A percentile compares a stretch with the other conserved stretches of the same genome.
Conservation (phyloP, 2,113 vertebrate species). For the Pitta sordida region DNA sequence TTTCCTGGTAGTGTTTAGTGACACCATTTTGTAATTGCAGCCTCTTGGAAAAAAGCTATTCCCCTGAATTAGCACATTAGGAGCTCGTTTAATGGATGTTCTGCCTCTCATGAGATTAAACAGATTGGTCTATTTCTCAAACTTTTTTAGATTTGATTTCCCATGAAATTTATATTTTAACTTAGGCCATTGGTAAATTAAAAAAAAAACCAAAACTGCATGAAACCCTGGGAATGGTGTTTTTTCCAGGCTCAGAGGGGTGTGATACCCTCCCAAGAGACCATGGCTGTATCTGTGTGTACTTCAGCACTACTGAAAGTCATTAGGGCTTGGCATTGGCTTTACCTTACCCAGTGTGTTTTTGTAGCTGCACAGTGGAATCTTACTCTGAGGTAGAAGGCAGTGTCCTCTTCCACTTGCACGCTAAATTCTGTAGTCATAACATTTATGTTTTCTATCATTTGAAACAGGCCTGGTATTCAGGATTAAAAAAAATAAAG, state of each 20-base stretch:
- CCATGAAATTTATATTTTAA: not conserved
- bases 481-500: not conserved
- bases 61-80: not conserved
- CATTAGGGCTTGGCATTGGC: not conserved
- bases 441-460: not conserved
- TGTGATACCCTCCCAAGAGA: not conserved
- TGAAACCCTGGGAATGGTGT: not conserved
- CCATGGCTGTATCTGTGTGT: not conserved
- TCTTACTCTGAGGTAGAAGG: not conserved
- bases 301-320: not conserved
- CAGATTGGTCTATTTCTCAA: not conserved
- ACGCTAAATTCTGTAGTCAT: not conserved
- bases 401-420: not conserved
- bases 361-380: not conserved
- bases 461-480: not conserved
- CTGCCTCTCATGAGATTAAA: not conserved
- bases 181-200: not conserved
- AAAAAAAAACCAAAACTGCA: not conserved
- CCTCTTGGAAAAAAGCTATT: conserved; percentile 19
- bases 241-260: not conserved
- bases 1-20: conserved; percentile 32
- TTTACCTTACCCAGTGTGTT: not conserved
- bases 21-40: conserved; percentile 1
- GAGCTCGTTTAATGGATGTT: not conserved
- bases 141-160: not conserved